phyloP scores from a whole-genome alignment of 2,797 vertebrate species.

The Scolopax rusticola region DNA sequence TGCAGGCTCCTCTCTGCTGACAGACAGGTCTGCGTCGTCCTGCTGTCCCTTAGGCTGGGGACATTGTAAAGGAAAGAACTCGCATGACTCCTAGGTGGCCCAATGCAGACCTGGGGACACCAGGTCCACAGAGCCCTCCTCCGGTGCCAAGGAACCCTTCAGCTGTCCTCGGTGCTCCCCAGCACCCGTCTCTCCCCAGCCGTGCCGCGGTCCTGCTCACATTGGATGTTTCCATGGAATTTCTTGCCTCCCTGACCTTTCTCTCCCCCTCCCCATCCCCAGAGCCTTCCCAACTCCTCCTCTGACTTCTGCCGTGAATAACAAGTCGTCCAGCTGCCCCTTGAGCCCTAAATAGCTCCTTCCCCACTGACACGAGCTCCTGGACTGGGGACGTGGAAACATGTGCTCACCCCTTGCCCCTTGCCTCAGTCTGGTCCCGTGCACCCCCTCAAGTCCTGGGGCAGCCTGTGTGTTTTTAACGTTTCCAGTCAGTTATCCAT shows the following conservation, averaged over 20 bases:
- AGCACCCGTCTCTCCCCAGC: not conserved
- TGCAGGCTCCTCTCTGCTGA: not conserved
- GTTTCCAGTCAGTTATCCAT: not conserved
- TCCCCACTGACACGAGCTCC: rapidly evolving
- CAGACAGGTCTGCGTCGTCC: rapidly evolving
- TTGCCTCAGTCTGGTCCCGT: rapidly evolving
- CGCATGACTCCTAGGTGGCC: rapidly evolving
- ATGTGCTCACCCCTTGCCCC: rapidly evolving
- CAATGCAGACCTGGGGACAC: not conserved
- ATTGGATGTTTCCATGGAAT: not conserved
- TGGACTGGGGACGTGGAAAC: rapidly evolving
- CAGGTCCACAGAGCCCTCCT: not conserved
- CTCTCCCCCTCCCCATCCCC: not conserved
- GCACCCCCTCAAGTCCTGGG: rapidly evolving
- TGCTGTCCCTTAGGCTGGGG: not conserved
- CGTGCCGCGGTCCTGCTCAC: rapidly evolving
- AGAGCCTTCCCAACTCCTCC: conserved; percentile 8
- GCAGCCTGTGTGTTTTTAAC: rapidly evolving
- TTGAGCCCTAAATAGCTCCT: not conserved
- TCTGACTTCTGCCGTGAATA: conserved; percentile 40
- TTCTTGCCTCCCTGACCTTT: conserved; percentile 45
- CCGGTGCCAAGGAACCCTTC: not conserved
- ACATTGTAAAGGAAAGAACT: not conserved
- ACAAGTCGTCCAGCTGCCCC: not conserved
- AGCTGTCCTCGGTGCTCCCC: not conserved